Conservation (phyloP, 2,797 vertebrate species). For the Neoniphon sammara region DNA sequence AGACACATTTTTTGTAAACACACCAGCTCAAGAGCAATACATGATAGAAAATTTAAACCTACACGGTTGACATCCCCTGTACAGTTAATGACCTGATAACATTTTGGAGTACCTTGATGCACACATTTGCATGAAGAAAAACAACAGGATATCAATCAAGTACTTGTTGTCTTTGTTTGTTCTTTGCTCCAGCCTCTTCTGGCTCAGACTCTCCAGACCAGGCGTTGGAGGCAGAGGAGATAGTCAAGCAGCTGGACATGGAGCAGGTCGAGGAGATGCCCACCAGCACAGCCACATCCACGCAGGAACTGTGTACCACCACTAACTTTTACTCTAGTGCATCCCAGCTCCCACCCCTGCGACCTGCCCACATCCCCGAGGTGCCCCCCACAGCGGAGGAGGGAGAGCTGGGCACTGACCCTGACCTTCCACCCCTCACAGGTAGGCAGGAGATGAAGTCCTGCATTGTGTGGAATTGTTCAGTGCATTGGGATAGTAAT, state of each 20-base stretch:
- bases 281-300: conserved; percentile 86
- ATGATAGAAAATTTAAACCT: no score
- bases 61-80: no score
- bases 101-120: no score
- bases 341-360: conserved; percentile 80
- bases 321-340: conserved; percentile 83
- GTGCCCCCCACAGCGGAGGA: conserved; percentile 83
- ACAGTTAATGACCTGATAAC: no score
- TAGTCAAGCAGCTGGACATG: conserved; percentile 96
- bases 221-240: conserved; percentile 94
- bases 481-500: neutral
- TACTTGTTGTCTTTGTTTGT: neutral
- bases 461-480: neutral
- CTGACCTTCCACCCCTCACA: conserved; percentile 94
- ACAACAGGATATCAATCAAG: no score
- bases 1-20: no score
- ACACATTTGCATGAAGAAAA: no score
- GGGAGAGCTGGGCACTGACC: conserved; percentile 84
- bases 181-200: conserved; percentile 82
- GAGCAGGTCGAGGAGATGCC: conserved; percentile 93
- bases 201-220: conserved; percentile 96
- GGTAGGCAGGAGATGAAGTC: conserved; percentile 77
- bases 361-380: conserved; percentile 76
- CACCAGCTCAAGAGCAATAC: no score
- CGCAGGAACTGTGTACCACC: conserved; percentile 80